Percentiles rank a stretch among this genome's conserved stretches.
Conservation (phyloP, 1,140 invertebrate genomes). For the Achatina immaculata region DNA sequence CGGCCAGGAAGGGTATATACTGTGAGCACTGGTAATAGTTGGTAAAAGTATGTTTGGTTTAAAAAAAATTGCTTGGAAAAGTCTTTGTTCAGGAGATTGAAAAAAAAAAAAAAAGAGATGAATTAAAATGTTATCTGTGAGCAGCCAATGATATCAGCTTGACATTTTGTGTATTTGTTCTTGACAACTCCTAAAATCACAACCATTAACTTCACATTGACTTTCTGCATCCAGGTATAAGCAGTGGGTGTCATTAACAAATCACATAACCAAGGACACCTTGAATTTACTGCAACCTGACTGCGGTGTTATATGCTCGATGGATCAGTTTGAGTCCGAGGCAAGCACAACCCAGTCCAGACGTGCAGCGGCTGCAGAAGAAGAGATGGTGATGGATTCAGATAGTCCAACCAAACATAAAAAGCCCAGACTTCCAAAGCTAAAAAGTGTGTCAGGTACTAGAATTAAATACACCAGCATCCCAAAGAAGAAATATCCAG, state of each 20-base stretch:
- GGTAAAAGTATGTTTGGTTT: no score
- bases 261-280: slow-evolving; percentile 78
- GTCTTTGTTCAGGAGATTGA: no score
- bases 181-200: no score
- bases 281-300: slow-evolving; percentile 75
- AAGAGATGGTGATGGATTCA: slow-evolving; percentile 28
- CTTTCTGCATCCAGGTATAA: slow-evolving; percentile 75
- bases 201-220: no score
- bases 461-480: slow-evolving; percentile 84
- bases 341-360: slow-evolving; percentile 59
- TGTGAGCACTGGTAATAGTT: no score
- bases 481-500: slow-evolving; percentile 81
- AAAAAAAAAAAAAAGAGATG: no score
- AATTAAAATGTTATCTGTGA: no score
- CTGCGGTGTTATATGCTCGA: slow-evolving; percentile 72
- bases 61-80: no score
- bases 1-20: no score
- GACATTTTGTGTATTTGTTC: no score
- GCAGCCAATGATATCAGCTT: no score
- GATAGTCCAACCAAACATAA: neutral
- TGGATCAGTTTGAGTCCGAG: slow-evolving; percentile 67
- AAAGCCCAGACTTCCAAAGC: slow-evolving; percentile 78
- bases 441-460: slow-evolving; percentile 84
- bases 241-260: slow-evolving; percentile 87
- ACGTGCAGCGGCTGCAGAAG: slow-evolving; percentile 39